Evolutionary conservation across 2,113 vertebrate genomes (phyloP), one percentile per base, ranked within the genome.

Genomic region (Heteronetta atricapilla): DNA sequence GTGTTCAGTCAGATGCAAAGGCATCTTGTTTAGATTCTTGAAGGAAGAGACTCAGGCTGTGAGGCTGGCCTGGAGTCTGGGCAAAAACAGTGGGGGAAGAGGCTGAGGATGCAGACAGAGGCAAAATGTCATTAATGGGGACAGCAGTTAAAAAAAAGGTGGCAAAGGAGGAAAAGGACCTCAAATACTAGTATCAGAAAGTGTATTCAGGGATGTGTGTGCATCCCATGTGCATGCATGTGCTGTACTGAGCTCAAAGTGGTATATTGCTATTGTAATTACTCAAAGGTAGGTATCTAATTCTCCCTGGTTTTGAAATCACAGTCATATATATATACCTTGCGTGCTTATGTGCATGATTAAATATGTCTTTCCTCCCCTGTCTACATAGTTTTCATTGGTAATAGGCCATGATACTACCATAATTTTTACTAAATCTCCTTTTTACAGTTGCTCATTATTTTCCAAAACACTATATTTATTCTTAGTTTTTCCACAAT

Each of bases 1-100:
- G 92, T 96, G 89, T 92, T 95, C 90, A 55, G 74, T 96, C 80
- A 93, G 83, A 96, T 93, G 94, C 92, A 96, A 92, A 96, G 83
- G 83, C 83, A 93, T 90, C 90, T 95, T 94, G 93, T 95, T 95
- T 95, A 92, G 90, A 90, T 96, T 95, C 86, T 68, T 0, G 9
- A 95, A 95, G 93, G 90, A 94, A 94, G 77, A 92, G 55, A 89
- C 70, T 42, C 26, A 56, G 81, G 81, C 70, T 88, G 70, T 26
- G 52, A 89, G 86, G 59, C 59, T 94, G 91, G 18, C 68, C 1
- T 16, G 2, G 68, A 82, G 26, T 48, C 88, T 84, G 75, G 80
- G 83, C 66, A 88, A 77, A 88, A 82, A 25, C 66, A 70, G 56
- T 36, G 58, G 40, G 90, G 84, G 80, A 94, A 77, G 74, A 94